Evolutionary conservation across 2,888 invertebrate species (phyloP).

Genomic region (Halictus quadricinctus): DNA sequence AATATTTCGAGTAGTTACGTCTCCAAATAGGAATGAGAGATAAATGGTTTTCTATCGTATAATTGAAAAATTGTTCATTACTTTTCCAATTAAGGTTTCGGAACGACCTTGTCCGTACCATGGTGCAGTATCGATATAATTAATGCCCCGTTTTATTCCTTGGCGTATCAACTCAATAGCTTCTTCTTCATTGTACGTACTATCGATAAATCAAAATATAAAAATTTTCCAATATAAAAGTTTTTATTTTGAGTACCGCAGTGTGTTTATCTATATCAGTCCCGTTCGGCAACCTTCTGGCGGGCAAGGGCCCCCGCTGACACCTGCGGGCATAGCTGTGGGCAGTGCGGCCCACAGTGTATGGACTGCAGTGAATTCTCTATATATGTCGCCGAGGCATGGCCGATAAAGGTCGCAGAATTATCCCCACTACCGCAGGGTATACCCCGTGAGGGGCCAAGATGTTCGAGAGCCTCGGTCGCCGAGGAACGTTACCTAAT

Average conservation of each 20-base stretch:
- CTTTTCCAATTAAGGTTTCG: constrained; percentile 92
- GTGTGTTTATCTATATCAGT: background rate
- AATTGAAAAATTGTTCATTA: constrained; percentile 72
- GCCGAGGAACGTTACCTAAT: too few relatives aligned
- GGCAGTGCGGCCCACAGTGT: too few relatives aligned
- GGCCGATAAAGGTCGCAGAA: too few relatives aligned
- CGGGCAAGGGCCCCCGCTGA: too few relatives aligned
- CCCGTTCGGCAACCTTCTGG: too few relatives aligned
- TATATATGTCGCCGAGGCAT: too few relatives aligned
- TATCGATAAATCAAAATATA: constrained; percentile 73
- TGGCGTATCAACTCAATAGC: constrained; percentile 88
- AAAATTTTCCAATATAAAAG: background rate
- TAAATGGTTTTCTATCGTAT: background rate
- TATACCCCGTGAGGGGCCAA: too few relatives aligned
- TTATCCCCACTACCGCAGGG: too few relatives aligned
- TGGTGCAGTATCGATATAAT: constrained; percentile 96
- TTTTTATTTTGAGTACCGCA: background rate
- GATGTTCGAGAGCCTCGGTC: too few relatives aligned
- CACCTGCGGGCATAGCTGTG: too few relatives aligned
- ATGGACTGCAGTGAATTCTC: too few relatives aligned
- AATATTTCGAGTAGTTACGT: background rate
- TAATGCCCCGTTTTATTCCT: constrained; percentile 91
- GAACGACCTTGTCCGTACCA: constrained; percentile 96
- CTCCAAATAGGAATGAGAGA: background rate
- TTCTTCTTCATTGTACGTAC: constrained; percentile 86